Evolutionary conservation across 2,797 vertebrate species (phyloP), one percentile per base, ranked within the genome.

Genomic region (Lates japonicus): DNA sequence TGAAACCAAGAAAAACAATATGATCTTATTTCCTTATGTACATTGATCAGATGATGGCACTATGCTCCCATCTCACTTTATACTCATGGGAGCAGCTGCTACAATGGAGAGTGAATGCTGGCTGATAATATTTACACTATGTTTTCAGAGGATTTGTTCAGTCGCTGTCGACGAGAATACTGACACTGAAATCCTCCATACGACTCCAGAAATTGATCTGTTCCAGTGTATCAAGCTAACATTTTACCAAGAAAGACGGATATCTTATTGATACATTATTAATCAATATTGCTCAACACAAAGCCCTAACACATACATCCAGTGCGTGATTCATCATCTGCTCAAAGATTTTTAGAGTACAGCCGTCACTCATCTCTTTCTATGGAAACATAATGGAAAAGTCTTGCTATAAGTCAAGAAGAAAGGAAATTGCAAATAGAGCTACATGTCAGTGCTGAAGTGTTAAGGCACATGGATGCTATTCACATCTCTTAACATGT

Each of bases 21-120:
- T 33, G n/a, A 33, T 13, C 7, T 48, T 12, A 35, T 58, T 57
- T 61, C 1, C 16, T 67, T 62, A 9, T 35, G 69, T 54, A 12
- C 14, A 49, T 13, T 64, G n/a, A 82, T 66, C 70, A 66, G 41
- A 78, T 63, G 51, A 78, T 51, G 49, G 13, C 25, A 70, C 37
- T 41, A 13, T 49, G 52, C 51, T 57, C 22, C 42, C 29, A 58
- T 57, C 49, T 58, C 39, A 60, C 6, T 74, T 63, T 35, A 10
- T 16, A 67, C 39, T 20, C 11, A 62, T 25, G 51, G 29, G 35
- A 71, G 37, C 19, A 41, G 29, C 59, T 76, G 17, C 35, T 48
- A 39, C 22, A 66, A 49, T 5, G 31, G 7, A 42, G 63, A 33
- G 16, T 70, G 11, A 61, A 70, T 7, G 0, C 4, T 68, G 41